Conservation (phyloP, 2,113 vertebrate genomes). For the Rafetus swinhoei region DNA sequence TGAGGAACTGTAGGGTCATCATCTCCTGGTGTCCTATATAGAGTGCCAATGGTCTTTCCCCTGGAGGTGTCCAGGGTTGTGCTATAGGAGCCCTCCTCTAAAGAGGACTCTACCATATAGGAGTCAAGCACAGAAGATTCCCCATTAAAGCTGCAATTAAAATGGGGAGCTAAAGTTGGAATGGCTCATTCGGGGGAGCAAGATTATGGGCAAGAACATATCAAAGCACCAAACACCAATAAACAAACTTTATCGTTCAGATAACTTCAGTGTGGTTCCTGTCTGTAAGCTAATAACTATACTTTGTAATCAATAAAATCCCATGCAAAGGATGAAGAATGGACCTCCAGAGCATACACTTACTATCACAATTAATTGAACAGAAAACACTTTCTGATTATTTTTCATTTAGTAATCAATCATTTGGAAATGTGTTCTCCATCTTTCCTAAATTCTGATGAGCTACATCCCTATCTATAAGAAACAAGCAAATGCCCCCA, state of each 20-base stretch:
- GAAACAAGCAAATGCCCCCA: not conserved
- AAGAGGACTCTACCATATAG: not conserved
- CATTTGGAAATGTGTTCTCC: not conserved
- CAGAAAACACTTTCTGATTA: not conserved
- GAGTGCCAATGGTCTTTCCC: not conserved
- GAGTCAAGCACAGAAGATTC: not conserved
- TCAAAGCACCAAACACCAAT: not conserved
- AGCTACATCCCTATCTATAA: not conserved
- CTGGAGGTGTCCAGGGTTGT: not conserved
- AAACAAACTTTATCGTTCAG: not conserved
- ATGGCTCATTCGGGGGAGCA: not conserved
- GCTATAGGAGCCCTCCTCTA: not conserved
- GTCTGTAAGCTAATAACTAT: not conserved
- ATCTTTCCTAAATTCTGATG: not conserved
- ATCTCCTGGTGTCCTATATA: not conserved
- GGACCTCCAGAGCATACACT: accelerated
- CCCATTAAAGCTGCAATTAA: not conserved
- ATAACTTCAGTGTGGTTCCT: not conserved
- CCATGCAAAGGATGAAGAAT: not conserved
- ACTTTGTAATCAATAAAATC: not conserved
- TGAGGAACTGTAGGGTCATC: not conserved
- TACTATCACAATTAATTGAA: not conserved
- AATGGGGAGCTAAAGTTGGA: not conserved
- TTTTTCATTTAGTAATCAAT: not conserved
- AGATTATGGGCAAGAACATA: not conserved